phyloP scores from a whole-genome alignment of 64 coral and sea anemone genomes.

The Pocillopora damicornis region DNA sequence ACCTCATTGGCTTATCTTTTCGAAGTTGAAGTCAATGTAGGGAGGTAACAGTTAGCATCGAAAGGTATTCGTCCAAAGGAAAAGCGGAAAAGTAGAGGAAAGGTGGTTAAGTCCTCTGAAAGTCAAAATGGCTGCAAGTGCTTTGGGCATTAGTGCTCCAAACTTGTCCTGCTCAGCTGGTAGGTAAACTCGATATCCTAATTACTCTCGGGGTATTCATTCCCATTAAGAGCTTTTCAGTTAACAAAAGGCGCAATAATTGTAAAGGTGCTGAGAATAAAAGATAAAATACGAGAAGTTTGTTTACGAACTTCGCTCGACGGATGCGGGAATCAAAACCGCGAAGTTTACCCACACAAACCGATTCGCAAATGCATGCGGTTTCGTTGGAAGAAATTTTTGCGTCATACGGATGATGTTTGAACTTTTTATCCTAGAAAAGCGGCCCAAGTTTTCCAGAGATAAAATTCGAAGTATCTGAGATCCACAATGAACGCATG shows the following conservation, averaged over 20 bases:
- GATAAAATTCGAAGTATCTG: too few species aligned
- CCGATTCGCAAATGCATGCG: neutral
- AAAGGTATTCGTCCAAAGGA: neutral
- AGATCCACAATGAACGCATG: too few species aligned
- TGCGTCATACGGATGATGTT: too few species aligned
- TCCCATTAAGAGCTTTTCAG: neutral
- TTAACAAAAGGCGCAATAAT: neutral
- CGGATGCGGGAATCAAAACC: constrained; percentile 1
- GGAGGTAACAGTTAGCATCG: neutral
- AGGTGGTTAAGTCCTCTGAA: neutral
- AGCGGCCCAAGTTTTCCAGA: too few species aligned
- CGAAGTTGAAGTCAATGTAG: neutral
- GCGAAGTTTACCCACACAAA: neutral
- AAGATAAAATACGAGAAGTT: neutral
- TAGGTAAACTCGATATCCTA: neutral
- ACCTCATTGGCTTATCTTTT: neutral
- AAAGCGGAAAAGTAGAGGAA: neutral
- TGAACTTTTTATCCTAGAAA: too few species aligned
- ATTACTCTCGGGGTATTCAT: neutral
- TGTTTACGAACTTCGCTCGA: constrained; percentile 3
- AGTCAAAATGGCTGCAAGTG: neutral
- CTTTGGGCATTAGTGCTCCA: too few species aligned
- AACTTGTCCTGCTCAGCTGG: neutral
- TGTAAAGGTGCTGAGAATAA: neutral
- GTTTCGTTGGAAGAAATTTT: neutral